phyloP scores from a whole-genome alignment of 2,113 vertebrate species.

The Nycticebus coucang region DNA sequence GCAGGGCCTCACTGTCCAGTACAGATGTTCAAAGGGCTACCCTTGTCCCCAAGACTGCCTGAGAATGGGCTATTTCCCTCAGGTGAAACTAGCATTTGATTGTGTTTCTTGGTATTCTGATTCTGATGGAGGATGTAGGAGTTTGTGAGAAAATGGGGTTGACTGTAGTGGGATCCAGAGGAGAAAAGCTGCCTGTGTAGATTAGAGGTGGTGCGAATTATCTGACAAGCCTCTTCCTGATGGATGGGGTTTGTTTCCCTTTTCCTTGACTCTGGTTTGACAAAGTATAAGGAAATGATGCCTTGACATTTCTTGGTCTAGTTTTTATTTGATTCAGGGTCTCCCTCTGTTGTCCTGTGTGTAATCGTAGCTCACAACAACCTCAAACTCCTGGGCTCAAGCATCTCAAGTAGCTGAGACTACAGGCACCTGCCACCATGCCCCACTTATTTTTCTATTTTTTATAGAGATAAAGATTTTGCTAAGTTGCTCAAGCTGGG shows the following conservation, averaged over 20 bases:
- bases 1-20: background rate
- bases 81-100: too few relatives aligned
- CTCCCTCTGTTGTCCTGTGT: too few relatives aligned
- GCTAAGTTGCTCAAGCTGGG: too few relatives aligned
- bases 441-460: too few relatives aligned
- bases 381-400: too few relatives aligned
- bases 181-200: background rate
- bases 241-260: background rate
- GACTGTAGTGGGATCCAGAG: background rate
- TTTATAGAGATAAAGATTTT: too few relatives aligned
- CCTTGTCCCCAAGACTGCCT: rapidly evolving
- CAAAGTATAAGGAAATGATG: background rate
- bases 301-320: too few relatives aligned
- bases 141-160: background rate
- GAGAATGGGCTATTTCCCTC: background rate
- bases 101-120: background rate
- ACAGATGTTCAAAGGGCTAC: background rate
- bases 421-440: too few relatives aligned
- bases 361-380: too few relatives aligned
- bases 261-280: background rate
- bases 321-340: too few relatives aligned
- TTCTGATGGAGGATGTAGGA: background rate
- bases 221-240: background rate
- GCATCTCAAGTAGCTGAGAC: too few relatives aligned
- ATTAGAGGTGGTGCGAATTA: background rate